These are phyloP conservation scores for Amphibalanus amphitrite DNA, from an alignment of 1,140 invertebrate genomes.

Conservation along the genomic window DNA sequence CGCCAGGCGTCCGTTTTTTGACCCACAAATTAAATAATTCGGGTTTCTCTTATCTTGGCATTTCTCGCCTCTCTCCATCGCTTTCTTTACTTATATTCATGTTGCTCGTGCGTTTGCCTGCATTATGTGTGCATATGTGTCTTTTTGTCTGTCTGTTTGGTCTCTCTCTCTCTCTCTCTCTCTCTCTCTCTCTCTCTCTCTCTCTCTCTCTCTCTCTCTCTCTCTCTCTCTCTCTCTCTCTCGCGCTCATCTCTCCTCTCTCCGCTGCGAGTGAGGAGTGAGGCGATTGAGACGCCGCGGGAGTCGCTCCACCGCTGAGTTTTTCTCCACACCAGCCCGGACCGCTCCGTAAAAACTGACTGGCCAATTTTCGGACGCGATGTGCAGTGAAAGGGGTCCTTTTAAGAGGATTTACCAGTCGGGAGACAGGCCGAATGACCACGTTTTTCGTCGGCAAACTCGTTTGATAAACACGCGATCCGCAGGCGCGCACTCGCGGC, in stretches of 20 bases:
- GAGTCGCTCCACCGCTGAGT: neutral
- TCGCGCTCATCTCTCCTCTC: conserved; percentile 5
- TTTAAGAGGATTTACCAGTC: neutral
- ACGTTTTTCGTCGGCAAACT: neutral
- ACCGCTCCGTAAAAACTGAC: neutral
- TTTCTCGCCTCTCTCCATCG: no score
- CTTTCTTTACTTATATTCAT: no score
- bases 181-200: neutral
- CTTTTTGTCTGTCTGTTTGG: no score
- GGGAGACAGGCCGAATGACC: neutral
- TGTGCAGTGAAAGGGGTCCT: neutral
- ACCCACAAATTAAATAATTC: no score
- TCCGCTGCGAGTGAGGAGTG: no score
- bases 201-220: neutral
- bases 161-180: neutral
- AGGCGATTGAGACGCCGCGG: neutral
- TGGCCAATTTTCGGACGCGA: conserved; percentile 3
- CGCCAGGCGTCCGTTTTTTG: no score
- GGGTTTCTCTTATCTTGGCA: no score
- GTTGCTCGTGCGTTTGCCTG: no score
- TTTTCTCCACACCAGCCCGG: neutral
- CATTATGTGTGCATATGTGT: no score
- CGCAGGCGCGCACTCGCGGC: neutral
- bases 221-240: no score
- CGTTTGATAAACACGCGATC: neutral